Base-by-base conservation (phyloP, 2,797 vertebrate species). In the Spinus pinus region DNA sequence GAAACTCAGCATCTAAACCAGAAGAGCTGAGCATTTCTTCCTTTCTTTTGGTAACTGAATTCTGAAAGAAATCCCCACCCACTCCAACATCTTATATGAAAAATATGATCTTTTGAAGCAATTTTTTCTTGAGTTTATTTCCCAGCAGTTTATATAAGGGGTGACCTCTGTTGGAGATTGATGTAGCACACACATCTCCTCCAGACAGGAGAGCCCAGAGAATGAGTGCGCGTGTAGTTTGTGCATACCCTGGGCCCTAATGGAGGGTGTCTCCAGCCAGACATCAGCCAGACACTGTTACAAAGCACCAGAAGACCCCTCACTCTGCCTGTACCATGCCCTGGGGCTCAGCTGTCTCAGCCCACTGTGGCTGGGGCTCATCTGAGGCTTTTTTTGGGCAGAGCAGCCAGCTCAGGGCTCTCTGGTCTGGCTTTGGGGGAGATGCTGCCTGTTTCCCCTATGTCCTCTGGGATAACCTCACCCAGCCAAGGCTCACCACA, bases 391-490 rank as follows among this genome's bases (percentile, higher is more conserved):
- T 94, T 41, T 56, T 83, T 65, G 73, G 82, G 77, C 80, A 86
- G 86, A 95, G 66, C 72, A 93, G 72, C 13, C 80, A 81, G 54
- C 50, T 93, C 85, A 86, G 35, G 37, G 39, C 66, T 86, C 84
- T 95, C 91, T 93, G 82, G 81, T 96, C 80, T 90, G 72, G 37
- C n/a, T 90, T 69, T 69, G 46, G 82, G 90, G 75, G 18, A 91
- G 57, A 81, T 65, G 60, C 37, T 91, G 86, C 31, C 79, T 33
- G 24, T 88, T 95, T 93, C 47, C 66, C 73, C 58, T 41, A 56
- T 58, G 60, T 94, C 83, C 58, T 90, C 37, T 93, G 93, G 93
- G 88, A 90, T 91, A 95, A 91, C 80, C 72, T 93, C 91, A 86
- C 85, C 90, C 90, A 94, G 23, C 30, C 66, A 72, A 94, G 54